Conservation (phyloP, 1,140 invertebrate genomes). For the Diorhabda sublineata region DNA sequence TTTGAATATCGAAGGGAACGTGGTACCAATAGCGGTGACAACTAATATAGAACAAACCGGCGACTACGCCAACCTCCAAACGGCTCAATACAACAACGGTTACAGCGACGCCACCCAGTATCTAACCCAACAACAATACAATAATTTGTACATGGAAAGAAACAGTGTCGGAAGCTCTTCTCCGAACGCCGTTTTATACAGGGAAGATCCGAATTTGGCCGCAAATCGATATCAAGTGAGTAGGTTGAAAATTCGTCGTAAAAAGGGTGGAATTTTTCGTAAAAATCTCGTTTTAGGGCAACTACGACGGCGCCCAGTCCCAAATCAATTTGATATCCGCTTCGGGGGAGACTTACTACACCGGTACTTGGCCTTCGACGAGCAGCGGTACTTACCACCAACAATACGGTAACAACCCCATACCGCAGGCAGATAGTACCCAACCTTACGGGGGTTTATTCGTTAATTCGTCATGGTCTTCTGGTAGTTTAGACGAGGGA, state of each 20-base stretch:
- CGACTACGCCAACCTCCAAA: constrained; percentile 37
- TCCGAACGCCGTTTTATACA: constrained; percentile 26
- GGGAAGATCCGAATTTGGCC: constrained; percentile 35
- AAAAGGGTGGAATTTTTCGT: neutral
- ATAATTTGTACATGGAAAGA: constrained; percentile 27
- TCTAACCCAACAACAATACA: constrained; percentile 33
- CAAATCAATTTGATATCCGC: constrained; percentile 11
- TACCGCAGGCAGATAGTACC: constrained; percentile 33
- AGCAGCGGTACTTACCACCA: constrained; percentile 22
- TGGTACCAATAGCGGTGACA: constrained; percentile 17
- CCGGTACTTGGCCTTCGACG: constrained; percentile 13
- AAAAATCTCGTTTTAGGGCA: neutral
- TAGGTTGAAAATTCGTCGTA: neutral
- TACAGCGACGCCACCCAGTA: constrained; percentile 33
- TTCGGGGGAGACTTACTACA: constrained; percentile 20
- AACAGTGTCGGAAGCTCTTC: constrained; percentile 31
- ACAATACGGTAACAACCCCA: constrained; percentile 25
- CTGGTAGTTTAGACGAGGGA: constrained; percentile 14
- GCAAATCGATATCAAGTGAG: constrained; percentile 34
- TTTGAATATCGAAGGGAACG: constrained; percentile 7
- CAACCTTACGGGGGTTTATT: constrained; percentile 17
- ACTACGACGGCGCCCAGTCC: constrained; percentile 8
- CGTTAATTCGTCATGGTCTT: constrained; percentile 23
- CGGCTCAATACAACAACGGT: constrained; percentile 31
- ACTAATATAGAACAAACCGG: constrained; percentile 23